A percentile compares a stretch with the other conserved stretches of the same genome.
Conservation (phyloP, 2,797 vertebrate species). For the Falco berigora region DNA sequence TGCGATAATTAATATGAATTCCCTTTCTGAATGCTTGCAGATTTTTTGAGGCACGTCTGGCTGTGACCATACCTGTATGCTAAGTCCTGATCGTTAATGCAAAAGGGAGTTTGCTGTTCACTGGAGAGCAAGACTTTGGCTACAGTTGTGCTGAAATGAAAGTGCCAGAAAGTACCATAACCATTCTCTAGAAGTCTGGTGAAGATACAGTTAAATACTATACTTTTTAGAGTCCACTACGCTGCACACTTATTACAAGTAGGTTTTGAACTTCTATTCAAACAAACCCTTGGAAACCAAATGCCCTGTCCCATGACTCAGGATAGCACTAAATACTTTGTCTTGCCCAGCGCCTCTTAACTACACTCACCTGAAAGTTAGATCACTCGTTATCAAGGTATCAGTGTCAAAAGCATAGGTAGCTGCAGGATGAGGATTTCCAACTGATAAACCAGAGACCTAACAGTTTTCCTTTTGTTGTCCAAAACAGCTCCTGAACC, state of each 20-base stretch:
- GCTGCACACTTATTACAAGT: neutral
- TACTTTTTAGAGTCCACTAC: neutral
- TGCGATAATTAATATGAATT: neutral
- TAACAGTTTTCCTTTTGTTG: slow-evolving; percentile 25
- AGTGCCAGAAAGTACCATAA: neutral
- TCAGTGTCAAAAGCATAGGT: slow-evolving; percentile 76
- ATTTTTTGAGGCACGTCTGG: neutral
- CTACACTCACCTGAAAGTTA: neutral
- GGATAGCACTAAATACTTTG: neutral
- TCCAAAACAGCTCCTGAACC: slow-evolving; percentile 87
- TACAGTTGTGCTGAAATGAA: neutral
- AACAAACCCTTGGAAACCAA: neutral
- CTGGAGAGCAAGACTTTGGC: neutral
- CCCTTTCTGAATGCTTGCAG: neutral
- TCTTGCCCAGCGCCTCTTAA: neutral
- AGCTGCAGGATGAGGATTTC: slow-evolving; percentile 78
- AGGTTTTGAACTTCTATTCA: neutral
- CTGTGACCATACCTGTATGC: neutral
- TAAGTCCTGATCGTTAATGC: neutral
- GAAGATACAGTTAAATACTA: neutral
- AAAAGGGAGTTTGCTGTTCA: neutral
- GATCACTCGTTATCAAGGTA: slow-evolving; percentile 73
- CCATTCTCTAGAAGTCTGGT: neutral
- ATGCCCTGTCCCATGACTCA: neutral
- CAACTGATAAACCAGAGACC: slow-evolving; percentile 75